Percentiles rank a stretch among this genome's conserved stretches.
These are phyloP conservation scores for Gryon sp. DNA, from an alignment of 1,140 invertebrate species.

Conservation along the genomic window DNA sequence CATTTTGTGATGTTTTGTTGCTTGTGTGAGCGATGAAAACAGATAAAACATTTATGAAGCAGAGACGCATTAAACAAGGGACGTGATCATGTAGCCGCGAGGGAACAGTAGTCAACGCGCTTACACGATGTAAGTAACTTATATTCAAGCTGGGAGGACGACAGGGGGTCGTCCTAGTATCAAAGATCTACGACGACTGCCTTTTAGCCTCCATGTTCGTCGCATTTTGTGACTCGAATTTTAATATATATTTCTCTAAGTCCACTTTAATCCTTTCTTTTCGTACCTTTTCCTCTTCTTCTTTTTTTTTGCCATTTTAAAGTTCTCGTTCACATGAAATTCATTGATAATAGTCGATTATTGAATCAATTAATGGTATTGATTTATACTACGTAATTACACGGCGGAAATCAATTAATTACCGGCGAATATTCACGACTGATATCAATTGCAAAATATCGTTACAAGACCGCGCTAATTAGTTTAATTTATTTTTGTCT, in stretches of 20 bases:
- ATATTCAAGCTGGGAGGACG: conserved; percentile 60
- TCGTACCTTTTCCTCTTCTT: not conserved
- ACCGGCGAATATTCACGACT: conserved; percentile 4
- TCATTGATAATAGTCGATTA: conserved; percentile 34
- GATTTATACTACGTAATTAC: conserved; percentile 50
- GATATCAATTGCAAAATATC: conserved; percentile 41
- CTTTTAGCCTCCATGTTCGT: conserved; percentile 7
- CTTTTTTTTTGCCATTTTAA: not conserved
- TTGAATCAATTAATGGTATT: conserved; percentile 48
- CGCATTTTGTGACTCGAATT: conserved; percentile 57
- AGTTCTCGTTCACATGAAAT: not conserved
- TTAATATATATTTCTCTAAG: conserved; percentile 19
- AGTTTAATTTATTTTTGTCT: conserved; percentile 8
- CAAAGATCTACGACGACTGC: conserved; percentile 65
- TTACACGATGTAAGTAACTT: conserved; percentile 60
- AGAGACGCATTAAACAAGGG: conserved; percentile 18
- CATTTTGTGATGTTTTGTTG: conserved; percentile 10
- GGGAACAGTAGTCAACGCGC: conserved; percentile 59
- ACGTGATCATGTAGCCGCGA: conserved; percentile 31
- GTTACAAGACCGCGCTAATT: conserved; percentile 28
- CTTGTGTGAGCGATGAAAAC: not conserved
- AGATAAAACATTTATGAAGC: conserved; percentile 36
- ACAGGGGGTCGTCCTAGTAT: conserved; percentile 72
- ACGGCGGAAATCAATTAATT: conserved; percentile 50
- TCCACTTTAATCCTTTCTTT: not conserved